A percentile compares a stretch with the other conserved stretches of the same genome.
phyloP scores from a whole-genome alignment of 2,113 vertebrate genomes.

The Nerophis lumbriciformis region DNA sequence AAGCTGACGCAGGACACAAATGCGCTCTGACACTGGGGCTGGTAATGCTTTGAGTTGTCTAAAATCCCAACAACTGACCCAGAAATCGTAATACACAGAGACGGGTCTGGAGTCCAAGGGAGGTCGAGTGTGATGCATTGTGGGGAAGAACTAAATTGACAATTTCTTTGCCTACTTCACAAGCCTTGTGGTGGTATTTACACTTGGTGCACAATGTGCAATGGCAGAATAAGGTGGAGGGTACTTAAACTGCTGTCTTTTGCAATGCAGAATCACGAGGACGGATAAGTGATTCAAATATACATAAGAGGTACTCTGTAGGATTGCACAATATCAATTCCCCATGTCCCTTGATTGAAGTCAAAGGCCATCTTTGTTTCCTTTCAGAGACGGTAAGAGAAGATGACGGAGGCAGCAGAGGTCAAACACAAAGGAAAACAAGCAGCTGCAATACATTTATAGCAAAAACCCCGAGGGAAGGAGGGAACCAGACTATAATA shows the following conservation, averaged over 20 bases:
- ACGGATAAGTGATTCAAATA: constrained; percentile 24
- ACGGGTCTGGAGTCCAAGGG: constrained; percentile 22
- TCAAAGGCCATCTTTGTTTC: constrained; percentile 30
- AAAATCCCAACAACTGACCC: constrained; percentile 68
- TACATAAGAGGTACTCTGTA: constrained; percentile 10
- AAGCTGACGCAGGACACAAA: constrained; percentile 48
- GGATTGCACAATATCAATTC: constrained; percentile 27
- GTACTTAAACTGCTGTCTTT: constrained; percentile 13
- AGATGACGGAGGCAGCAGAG: constrained; percentile 20
- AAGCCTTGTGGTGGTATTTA: constrained; percentile 24
- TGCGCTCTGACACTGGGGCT: constrained; percentile 57
- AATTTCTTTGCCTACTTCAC: constrained; percentile 28
- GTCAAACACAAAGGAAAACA: constrained; percentile 55
- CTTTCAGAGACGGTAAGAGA: constrained; percentile 5
- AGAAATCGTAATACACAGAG: constrained; percentile 51
- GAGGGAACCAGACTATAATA: constrained; percentile 30
- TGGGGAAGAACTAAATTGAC: constrained; percentile 43
- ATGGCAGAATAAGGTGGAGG: constrained; percentile 25
- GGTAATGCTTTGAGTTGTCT: constrained; percentile 54
- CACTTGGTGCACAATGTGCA: constrained; percentile 8
- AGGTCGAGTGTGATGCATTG: constrained; percentile 39
- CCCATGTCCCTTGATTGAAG: constrained; percentile 19
- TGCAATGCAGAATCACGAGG: constrained; percentile 20
- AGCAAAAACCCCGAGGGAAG: constrained; percentile 39
- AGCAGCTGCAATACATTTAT: constrained; percentile 59